A percentile compares a stretch with the other conserved stretches of the same genome.
Evolutionary conservation across 2,797 vertebrate genomes (phyloP).

Genomic region (Melanotaenia parkinsoni): DNA sequence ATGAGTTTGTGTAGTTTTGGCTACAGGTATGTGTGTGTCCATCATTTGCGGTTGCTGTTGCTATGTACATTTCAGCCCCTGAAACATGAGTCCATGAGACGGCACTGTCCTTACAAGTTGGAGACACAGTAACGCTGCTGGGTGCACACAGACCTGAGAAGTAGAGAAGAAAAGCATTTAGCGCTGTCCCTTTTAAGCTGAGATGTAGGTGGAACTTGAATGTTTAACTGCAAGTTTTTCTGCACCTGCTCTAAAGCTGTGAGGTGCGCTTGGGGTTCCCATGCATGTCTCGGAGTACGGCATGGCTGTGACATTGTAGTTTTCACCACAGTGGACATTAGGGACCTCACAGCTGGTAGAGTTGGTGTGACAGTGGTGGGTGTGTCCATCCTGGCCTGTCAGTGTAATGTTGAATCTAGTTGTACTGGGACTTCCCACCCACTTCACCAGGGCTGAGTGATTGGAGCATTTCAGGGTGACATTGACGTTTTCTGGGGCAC

Average conservation of each 20-base stretch:
- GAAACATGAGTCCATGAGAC: slow-evolving; percentile 70
- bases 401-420: slow-evolving; percentile 70
- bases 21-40: slow-evolving; percentile 68
- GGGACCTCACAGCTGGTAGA: slow-evolving; percentile 67
- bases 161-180: not conserved
- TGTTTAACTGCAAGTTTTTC: not conserved
- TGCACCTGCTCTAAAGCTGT: slow-evolving; percentile 75
- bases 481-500: slow-evolving; percentile 75
- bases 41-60: slow-evolving; percentile 58
- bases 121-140: slow-evolving; percentile 52
- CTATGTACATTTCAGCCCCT: slow-evolving; percentile 66
- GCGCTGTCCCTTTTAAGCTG: not conserved
- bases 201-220: not conserved
- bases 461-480: slow-evolving; percentile 66
- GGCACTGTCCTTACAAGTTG: slow-evolving; percentile 56
- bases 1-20: slow-evolving; percentile 60
- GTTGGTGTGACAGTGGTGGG: slow-evolving; percentile 57
- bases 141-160: slow-evolving; percentile 79
- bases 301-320: slow-evolving; percentile 70
- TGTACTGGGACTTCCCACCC: slow-evolving; percentile 67
- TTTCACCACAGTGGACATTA: slow-evolving; percentile 77
- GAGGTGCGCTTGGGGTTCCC: slow-evolving; percentile 56
- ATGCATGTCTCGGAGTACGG: slow-evolving; percentile 72
- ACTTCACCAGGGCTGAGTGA: slow-evolving; percentile 73
- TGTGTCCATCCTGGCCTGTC: slow-evolving; percentile 48